phyloP scores from a whole-genome alignment of 2,113 vertebrate species.

The Danionella cerebrum region DNA sequence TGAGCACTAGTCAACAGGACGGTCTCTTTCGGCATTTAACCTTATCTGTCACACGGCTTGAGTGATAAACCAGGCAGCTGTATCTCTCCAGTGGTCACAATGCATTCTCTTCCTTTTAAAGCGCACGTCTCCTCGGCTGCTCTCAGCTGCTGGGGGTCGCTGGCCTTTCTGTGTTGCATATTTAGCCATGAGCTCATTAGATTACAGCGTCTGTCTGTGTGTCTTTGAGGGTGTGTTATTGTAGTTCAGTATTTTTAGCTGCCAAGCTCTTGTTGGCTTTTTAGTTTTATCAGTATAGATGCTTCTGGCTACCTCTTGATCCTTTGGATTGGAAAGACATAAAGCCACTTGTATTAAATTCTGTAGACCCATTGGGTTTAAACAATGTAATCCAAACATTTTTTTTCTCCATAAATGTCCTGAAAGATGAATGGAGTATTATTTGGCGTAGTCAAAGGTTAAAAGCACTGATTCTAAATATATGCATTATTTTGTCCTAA shows the following conservation, averaged over 20 bases:
- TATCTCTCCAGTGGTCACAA: slow-evolving; percentile 60
- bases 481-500: too few species aligned
- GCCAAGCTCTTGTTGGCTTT: too few species aligned
- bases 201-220: slow-evolving; percentile 10
- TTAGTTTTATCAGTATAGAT: not conserved
- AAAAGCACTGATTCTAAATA: too few species aligned
- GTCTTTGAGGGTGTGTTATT: slow-evolving; percentile 10
- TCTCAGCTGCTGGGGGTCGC: slow-evolving; percentile 30
- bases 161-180: slow-evolving; percentile 28
- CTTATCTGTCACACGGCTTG: slow-evolving; percentile 75
- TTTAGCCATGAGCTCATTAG: slow-evolving; percentile 36
- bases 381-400: too few species aligned
- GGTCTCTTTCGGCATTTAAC: slow-evolving; percentile 66
- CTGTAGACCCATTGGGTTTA: too few species aligned
- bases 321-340: not conserved
- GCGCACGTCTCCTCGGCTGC: slow-evolving; percentile 38
- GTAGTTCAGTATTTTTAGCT: slow-evolving; percentile 1
- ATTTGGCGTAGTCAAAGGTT: too few species aligned
- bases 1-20: slow-evolving; percentile 43
- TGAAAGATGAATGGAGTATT: too few species aligned
- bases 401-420: too few species aligned
- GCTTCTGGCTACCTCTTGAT: not conserved
- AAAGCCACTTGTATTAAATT: too few species aligned
- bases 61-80: slow-evolving; percentile 76
- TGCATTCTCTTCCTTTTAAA: slow-evolving; percentile 78